Evolutionary conservation across 2,113 vertebrate species (phyloP).

Genomic region (Sinocyclocheilus grahami): DNA sequence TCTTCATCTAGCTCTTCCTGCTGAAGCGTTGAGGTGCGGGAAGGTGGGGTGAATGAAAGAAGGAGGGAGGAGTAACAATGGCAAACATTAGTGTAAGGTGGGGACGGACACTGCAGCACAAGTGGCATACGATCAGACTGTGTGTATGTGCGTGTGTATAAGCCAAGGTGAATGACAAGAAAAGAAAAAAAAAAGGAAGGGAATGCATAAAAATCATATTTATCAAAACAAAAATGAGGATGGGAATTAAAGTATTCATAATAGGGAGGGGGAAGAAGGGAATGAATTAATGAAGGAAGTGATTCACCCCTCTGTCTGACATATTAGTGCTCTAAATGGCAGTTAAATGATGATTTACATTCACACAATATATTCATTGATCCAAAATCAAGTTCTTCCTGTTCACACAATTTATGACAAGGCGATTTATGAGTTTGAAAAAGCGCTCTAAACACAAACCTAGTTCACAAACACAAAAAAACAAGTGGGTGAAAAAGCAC

Average conservation of each 20-base stretch:
- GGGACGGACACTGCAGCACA: conserved; percentile 34
- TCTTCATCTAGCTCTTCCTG: conserved; percentile 51
- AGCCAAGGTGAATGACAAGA: neutral
- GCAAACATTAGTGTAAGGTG: conserved; percentile 28
- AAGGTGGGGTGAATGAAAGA: conserved; percentile 62
- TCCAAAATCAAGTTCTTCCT: neutral
- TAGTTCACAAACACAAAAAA: neutral
- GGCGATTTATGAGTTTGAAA: neutral
- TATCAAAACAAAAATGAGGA: conserved; percentile 10
- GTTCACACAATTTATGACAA: conserved; percentile 3
- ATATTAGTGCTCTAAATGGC: neutral
- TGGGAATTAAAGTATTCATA: conserved; percentile 31
- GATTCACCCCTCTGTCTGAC: neutral
- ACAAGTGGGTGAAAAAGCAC: neutral
- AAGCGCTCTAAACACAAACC: neutral
- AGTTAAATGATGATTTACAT: neutral
- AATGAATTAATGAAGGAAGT: conserved; percentile 17
- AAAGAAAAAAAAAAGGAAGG: neutral
- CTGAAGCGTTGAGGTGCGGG: conserved; percentile 61
- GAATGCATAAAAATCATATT: neutral
- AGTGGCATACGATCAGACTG: conserved; percentile 23
- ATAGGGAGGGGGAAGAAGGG: conserved; percentile 34
- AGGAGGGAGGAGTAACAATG: conserved; percentile 43
- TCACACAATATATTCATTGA: neutral
- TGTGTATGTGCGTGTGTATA: conserved; percentile 15